Conservation (phyloP, 1,140 invertebrate species). For the Cherax quadricarinatus region DNA sequence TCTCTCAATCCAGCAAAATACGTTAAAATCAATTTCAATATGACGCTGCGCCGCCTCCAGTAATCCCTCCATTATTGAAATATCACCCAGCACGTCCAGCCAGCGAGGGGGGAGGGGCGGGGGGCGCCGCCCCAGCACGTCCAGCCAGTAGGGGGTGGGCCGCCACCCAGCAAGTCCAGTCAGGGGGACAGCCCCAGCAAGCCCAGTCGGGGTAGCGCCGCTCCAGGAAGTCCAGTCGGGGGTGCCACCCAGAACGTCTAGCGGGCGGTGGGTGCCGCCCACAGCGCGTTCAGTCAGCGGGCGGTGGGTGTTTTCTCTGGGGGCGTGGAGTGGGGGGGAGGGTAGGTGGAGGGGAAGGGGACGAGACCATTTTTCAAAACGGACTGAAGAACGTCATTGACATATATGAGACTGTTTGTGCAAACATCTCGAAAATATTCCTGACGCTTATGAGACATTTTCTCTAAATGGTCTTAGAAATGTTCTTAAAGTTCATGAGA, state of each 20-base stretch:
- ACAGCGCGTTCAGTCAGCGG: conserved; percentile 7
- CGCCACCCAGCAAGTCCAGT: background rate
- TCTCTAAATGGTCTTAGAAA: no score
- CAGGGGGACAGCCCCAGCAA: no score
- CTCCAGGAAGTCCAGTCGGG: no score
- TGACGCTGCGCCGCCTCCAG: conserved; percentile 52
- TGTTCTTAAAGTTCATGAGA: no score
- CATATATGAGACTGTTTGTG: no score
- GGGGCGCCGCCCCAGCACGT: background rate
- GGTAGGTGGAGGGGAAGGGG: background rate
- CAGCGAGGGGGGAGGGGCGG: background rate
- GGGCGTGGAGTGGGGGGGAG: background rate
- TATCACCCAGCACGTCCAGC: conserved; percentile 50
- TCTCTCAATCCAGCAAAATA: conserved; percentile 68
- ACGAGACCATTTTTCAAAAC: background rate
- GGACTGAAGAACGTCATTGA: no score
- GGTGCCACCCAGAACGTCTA: background rate
- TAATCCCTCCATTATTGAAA: conserved; percentile 69
- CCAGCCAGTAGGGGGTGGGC: background rate
- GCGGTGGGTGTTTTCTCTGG: no score
- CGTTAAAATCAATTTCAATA: conserved; percentile 69
- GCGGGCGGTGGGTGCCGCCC: background rate
- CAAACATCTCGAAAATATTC: no score
- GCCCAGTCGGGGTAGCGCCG: no score
- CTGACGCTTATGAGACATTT: no score